Evolutionary conservation across 2,113 vertebrate genomes (phyloP).

Genomic region (Callipepla californica): DNA sequence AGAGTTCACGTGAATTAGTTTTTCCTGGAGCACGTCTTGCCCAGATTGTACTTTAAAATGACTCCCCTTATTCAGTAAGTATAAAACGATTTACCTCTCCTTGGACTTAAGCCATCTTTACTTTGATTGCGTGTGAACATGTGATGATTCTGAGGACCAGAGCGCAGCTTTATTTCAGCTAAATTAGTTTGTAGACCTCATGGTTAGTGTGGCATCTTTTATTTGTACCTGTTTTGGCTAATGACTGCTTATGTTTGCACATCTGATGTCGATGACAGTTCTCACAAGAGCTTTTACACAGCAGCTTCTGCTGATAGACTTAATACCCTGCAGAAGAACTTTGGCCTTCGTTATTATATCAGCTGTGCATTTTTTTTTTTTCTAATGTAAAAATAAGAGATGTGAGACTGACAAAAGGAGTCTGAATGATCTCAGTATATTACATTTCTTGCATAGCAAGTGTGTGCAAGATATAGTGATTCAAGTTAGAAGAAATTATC

Average conservation of each 20-base stretch:
- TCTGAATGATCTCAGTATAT: neutral
- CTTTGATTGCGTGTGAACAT: neutral
- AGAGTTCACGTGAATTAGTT: neutral
- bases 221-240: neutral
- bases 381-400: neutral
- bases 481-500: neutral
- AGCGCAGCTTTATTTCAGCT: neutral
- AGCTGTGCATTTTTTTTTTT: neutral
- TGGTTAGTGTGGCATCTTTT: neutral
- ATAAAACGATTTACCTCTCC: neutral
- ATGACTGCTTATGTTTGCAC: neutral
- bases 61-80: neutral
- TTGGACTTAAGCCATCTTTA: neutral
- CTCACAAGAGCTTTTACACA: neutral
- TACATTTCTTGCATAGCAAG: neutral
- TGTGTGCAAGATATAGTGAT: neutral
- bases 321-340: neutral
- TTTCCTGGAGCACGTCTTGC: neutral
- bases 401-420: neutral
- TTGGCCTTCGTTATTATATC: neutral
- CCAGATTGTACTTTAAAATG: neutral
- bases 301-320: neutral
- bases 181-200: neutral
- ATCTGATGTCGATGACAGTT: neutral
- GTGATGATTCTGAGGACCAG: neutral